Percentiles rank a stretch among this genome's conserved stretches.
Evolutionary conservation across 2,888 invertebrate genomes (phyloP).

Genomic region (Anagyrus pseudococci): DNA sequence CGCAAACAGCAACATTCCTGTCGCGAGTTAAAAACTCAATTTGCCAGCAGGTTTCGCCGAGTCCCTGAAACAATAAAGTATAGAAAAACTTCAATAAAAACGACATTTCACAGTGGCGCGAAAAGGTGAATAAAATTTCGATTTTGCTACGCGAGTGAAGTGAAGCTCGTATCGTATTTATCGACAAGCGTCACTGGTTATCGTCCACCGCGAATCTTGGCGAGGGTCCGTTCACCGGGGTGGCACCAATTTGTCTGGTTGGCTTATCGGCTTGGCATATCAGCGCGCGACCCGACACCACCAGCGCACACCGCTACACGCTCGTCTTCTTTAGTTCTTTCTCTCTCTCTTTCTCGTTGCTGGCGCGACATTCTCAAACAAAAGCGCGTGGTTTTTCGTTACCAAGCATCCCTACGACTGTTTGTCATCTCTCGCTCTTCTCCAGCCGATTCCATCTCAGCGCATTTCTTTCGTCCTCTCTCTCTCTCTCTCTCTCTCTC

Average conservation of each 20-base stretch:
- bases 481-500: constrained; percentile 28
- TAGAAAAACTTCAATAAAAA: too few species aligned
- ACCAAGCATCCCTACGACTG: constrained; percentile 29
- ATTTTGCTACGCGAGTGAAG: too few species aligned
- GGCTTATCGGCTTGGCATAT: constrained; percentile 51
- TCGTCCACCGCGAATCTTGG: constrained; percentile 51
- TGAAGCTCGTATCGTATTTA: constrained; percentile 56
- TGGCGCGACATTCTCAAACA: constrained; percentile 48
- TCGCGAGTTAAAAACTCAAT: too few species aligned
- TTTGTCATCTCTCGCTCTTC: constrained; percentile 2
- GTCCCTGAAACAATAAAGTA: too few species aligned
- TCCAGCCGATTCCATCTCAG: constrained; percentile 56
- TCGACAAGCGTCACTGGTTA: constrained; percentile 52
- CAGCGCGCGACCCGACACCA: constrained; percentile 59
- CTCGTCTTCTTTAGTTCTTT: too few species aligned
- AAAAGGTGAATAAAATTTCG: too few species aligned
- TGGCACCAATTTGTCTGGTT: constrained; percentile 61
- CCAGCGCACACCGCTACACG: constrained; percentile 41
- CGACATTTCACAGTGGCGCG: too few species aligned
- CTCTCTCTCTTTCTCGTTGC: too few species aligned
- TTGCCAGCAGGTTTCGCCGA: too few species aligned
- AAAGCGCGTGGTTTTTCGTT: constrained; percentile 52
- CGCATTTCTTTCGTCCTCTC: constrained; percentile 54
- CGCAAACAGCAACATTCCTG: too few species aligned
- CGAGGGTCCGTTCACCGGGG: constrained; percentile 57